phyloP scores from a whole-genome alignment of 2,888 invertebrate species.

The Tanytarsus gracilentus region DNA sequence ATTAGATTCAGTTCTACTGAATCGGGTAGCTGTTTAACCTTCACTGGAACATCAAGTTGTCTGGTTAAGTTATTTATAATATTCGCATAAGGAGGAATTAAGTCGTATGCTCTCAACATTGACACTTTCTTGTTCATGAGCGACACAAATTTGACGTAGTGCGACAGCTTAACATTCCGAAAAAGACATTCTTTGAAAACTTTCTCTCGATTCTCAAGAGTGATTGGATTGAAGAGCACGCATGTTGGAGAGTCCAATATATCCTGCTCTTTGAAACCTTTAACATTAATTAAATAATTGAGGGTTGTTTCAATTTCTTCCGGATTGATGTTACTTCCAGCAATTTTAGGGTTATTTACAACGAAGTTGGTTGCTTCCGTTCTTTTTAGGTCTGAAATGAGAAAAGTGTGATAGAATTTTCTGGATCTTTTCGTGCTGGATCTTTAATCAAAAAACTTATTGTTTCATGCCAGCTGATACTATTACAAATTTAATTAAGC shows the following conservation, averaged over 20 bases:
- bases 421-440: too few relatives aligned
- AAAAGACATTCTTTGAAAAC: slow-evolving; percentile 56
- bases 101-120: slow-evolving; percentile 40
- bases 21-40: background rate
- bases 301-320: slow-evolving; percentile 41
- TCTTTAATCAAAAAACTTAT: too few relatives aligned
- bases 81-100: slow-evolving; percentile 40
- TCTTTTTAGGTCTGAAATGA: slow-evolving; percentile 35
- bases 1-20: background rate
- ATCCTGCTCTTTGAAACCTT: slow-evolving; percentile 46
- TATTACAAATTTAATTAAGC: too few relatives aligned
- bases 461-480: too few relatives aligned
- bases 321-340: slow-evolving; percentile 39
- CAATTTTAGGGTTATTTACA: slow-evolving; percentile 39
- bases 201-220: slow-evolving; percentile 52
- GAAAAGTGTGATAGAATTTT: background rate
- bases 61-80: slow-evolving; percentile 39
- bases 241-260: slow-evolving; percentile 49
- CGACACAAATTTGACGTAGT: slow-evolving; percentile 41
- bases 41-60: background rate
- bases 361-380: slow-evolving; percentile 33
- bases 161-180: slow-evolving; percentile 38
- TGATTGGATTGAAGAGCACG: slow-evolving; percentile 49
- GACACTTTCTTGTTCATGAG: slow-evolving; percentile 38
- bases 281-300: slow-evolving; percentile 42